These are phyloP conservation scores for Drosophila sechellia DNA, from an alignment of 1,140 invertebrate genomes.

Conservation along the genomic window DNA sequence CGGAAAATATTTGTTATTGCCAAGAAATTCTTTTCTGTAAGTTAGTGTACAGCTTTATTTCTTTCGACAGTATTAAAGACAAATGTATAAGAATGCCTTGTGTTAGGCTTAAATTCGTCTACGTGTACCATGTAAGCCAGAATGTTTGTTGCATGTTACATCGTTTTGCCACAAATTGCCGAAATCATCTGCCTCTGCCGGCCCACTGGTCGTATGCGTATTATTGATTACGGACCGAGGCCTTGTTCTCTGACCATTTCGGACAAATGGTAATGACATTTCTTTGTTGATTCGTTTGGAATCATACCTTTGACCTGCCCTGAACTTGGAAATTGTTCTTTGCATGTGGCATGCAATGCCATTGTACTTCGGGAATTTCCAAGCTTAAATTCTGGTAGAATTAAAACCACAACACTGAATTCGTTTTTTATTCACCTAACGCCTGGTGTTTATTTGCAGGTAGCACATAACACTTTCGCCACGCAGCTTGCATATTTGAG, in stretches of 20 bases:
- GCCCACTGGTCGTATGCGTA: slow-evolving; percentile 38
- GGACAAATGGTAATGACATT: slow-evolving; percentile 37
- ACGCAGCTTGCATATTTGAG: slow-evolving; percentile 58
- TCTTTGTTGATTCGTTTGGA: slow-evolving; percentile 10
- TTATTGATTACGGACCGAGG: slow-evolving; percentile 50
- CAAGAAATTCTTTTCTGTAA: not conserved
- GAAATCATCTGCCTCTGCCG: slow-evolving; percentile 7
- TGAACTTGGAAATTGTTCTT: slow-evolving; percentile 47
- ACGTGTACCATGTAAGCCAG: not conserved
- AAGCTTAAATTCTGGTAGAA: not conserved
- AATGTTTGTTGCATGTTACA: not conserved
- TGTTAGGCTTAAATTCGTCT: not conserved
- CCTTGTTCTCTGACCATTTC: slow-evolving; percentile 26
- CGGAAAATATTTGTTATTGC: not conserved
- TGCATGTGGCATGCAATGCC: slow-evolving; percentile 47
- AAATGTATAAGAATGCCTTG: not conserved
- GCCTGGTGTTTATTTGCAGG: slow-evolving; percentile 54
- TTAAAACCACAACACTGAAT: slow-evolving; percentile 9
- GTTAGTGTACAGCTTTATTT: too few relatives aligned
- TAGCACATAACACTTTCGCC: slow-evolving; percentile 28
- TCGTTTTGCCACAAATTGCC: slow-evolving; percentile 11
- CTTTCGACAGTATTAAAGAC: not conserved
- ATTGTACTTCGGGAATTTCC: slow-evolving; percentile 12
- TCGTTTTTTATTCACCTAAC: slow-evolving; percentile 11
- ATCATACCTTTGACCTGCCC: slow-evolving; percentile 8